Evolutionary conservation across 2,797 vertebrate species (phyloP), one percentile per base, ranked within the genome.

Genomic region (Hippopotamyrus pictus): DNA sequence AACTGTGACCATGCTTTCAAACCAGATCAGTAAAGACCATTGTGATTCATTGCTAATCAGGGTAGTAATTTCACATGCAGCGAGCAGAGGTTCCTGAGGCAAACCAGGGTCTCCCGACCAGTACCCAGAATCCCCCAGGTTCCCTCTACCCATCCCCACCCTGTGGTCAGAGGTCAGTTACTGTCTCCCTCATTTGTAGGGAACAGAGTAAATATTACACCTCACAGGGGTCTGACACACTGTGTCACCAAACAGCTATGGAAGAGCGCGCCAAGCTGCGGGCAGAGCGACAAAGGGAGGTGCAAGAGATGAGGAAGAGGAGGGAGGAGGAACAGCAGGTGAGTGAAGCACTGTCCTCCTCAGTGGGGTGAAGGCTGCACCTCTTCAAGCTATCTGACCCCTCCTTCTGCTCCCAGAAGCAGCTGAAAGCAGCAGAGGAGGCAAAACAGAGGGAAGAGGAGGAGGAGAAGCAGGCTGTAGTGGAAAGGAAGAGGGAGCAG

Each of bases 311-410:
- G 89, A 99, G 96, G 93, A 97, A 92, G 91, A 96, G 76, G 93
- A 96, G 93, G 93, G 95, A 97, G 91, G 96, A 98, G n/a, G 96
- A 98, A 88, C 99, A 96, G 94, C 82, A 97, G 95, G 98, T 99
- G 95, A 96, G 95, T 37, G 57, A 6, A 69, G 91, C 50, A 33
- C 46, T 7, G 2, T 83, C 57, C 12, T 14, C 17, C 19, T 73
- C 2, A 25, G 48, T 33, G 51, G 7, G 89, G 19, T 37, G 17
- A 11, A 51, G 89, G 5, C 5, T 8, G 12, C 9, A 54, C 54
- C 50, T 19, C 11, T 11, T 19, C 19, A 41, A 54, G 9, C 69
- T 54, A 3, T 25, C 53, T 41, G 41, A 19, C 69, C 9, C 9
- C 48, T 29, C 69, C 5, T 7, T 12, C 33, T 82, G 25, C 69